phyloP scores from a whole-genome alignment of 2,113 vertebrate species.

The Erythrocercus mccallii region DNA sequence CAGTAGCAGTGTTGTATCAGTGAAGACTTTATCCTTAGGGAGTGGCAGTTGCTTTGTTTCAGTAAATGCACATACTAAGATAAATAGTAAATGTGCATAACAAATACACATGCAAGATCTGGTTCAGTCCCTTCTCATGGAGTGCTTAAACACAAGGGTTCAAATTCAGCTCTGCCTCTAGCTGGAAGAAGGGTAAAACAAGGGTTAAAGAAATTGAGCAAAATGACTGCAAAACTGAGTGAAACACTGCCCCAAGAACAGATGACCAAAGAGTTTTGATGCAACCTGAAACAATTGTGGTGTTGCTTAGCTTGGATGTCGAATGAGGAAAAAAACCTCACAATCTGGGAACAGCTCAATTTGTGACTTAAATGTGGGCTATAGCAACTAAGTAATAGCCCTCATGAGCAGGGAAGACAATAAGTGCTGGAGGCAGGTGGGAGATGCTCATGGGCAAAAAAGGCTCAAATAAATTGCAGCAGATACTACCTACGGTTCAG shows the following conservation, averaged over 20 bases:
- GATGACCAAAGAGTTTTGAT: neutral
- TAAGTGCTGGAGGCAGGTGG: neutral
- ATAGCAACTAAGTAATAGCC: neutral
- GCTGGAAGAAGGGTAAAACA: neutral
- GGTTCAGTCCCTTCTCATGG: neutral
- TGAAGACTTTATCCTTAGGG: neutral
- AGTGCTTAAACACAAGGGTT: neutral
- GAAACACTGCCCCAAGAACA: neutral
- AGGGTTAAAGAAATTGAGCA: neutral
- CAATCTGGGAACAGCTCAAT: neutral
- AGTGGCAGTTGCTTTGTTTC: neutral
- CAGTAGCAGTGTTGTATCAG: neutral
- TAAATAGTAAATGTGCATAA: neutral
- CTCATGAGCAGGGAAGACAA: neutral
- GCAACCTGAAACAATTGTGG: neutral
- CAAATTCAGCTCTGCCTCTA: neutral
- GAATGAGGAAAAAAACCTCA: neutral
- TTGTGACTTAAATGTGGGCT: neutral
- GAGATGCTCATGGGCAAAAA: neutral
- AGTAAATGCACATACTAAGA: neutral
- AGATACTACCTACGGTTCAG: neutral
- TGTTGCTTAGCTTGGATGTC: neutral
- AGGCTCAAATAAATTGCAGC: neutral
- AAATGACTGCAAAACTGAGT: neutral
- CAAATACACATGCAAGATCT: neutral